phyloP scores from a whole-genome alignment of 2,797 vertebrate species.

The Chelonia mydas region DNA sequence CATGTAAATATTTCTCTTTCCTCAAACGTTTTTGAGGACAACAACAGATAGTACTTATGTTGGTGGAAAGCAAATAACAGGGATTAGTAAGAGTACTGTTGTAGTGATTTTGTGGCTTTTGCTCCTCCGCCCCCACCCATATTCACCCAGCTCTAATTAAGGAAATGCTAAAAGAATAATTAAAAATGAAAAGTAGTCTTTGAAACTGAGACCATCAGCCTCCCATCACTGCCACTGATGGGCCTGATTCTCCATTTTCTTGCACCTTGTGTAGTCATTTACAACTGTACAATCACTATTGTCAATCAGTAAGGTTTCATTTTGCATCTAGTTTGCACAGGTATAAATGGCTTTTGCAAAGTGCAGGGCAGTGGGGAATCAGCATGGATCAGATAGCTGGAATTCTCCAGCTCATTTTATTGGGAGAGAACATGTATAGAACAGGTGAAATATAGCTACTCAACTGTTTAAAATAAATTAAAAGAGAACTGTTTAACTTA shows the following conservation, averaged over 20 bases:
- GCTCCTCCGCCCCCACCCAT: not conserved
- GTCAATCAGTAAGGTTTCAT: not conserved
- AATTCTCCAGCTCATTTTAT: not conserved
- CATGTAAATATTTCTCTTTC: not conserved
- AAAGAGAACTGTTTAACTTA: not conserved
- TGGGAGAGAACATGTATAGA: not conserved
- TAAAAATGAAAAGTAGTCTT: not conserved
- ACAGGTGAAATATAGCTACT: not conserved
- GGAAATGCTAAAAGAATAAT: slow-evolving; percentile 11
- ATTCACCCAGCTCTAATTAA: not conserved
- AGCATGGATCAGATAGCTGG: not conserved
- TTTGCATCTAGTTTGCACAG: not conserved
- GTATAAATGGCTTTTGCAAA: not conserved
- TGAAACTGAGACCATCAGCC: not conserved
- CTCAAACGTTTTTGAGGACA: not conserved
- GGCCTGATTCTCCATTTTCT: not conserved
- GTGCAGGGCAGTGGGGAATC: not conserved
- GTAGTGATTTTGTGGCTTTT: not conserved
- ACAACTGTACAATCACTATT: not conserved
- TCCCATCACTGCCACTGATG: not conserved
- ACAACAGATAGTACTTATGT: not conserved
- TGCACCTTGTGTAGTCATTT: not conserved
- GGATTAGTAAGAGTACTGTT: not conserved
- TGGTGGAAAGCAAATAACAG: not conserved
- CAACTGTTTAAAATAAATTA: not conserved